These are phyloP conservation scores for Clarias magur DNA, from an alignment of 2,113 vertebrate genomes.

Conservation along the genomic window DNA sequence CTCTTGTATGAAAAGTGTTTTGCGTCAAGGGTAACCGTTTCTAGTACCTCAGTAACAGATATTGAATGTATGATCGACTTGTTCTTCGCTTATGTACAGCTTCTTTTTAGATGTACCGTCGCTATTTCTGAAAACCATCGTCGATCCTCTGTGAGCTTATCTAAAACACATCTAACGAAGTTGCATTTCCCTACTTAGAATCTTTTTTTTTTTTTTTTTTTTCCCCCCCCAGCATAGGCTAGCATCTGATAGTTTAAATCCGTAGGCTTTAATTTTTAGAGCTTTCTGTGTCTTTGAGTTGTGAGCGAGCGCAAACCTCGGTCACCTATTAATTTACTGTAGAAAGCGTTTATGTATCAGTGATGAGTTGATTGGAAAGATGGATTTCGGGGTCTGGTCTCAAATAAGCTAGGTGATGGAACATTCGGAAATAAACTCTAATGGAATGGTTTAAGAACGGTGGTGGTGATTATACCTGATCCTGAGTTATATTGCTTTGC, in stretches of 20 bases:
- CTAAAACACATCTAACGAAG: slow-evolving; percentile 1
- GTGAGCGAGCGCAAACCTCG: slow-evolving; percentile 62
- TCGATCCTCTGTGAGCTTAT: slow-evolving; percentile 41
- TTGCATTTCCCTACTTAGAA: neutral
- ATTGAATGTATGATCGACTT: slow-evolving; percentile 82
- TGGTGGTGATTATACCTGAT: slow-evolving; percentile 39
- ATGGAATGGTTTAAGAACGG: slow-evolving; percentile 9
- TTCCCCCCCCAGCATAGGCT: neutral
- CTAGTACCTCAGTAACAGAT: slow-evolving; percentile 86
- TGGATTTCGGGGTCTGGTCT: slow-evolving; percentile 12
- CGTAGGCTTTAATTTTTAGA: slow-evolving; percentile 61
- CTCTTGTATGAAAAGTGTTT: slow-evolving; percentile 70
- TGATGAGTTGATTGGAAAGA: neutral
- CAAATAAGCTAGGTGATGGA: slow-evolving; percentile 11
- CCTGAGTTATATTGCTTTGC: slow-evolving; percentile 21
- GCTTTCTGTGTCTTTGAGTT: slow-evolving; percentile 33
- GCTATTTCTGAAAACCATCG: slow-evolving; percentile 61
- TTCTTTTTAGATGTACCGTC: slow-evolving; percentile 72
- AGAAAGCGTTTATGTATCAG: slow-evolving; percentile 7
- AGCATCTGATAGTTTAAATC: slow-evolving; percentile 29
- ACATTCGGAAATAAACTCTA: slow-evolving; percentile 19
- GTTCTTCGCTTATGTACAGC: slow-evolving; percentile 73
- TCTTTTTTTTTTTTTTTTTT: neutral
- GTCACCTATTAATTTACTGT: slow-evolving; percentile 23
- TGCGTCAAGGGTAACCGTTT: slow-evolving; percentile 74